Evolutionary conservation across 92 coral and sea anemone species (phyloP).

Genomic region (Umimayanthus kanabou): DNA sequence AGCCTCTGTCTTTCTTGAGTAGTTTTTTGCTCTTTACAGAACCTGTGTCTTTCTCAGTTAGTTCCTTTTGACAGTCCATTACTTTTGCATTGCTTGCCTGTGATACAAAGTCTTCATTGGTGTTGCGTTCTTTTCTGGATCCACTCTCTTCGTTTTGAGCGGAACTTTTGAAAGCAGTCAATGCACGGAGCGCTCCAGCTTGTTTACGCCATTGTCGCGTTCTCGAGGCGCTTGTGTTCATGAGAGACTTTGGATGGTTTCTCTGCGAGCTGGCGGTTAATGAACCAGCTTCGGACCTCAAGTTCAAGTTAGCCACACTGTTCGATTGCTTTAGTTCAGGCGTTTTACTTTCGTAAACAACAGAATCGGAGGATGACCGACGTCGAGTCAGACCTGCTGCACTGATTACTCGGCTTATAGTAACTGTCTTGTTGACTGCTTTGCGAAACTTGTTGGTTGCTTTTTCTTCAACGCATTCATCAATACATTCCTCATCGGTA

Average conservation of each 20-base stretch:
- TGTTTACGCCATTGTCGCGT: slow-evolving; percentile 34
- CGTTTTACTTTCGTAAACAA: not conserved
- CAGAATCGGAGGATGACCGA: slow-evolving; percentile 5
- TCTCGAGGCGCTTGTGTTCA: slow-evolving; percentile 22
- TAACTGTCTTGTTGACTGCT: slow-evolving; percentile 62
- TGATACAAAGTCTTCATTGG: not conserved
- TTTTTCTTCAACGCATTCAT: not conserved
- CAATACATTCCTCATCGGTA: slow-evolving; percentile 3
- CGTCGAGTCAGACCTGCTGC: not conserved
- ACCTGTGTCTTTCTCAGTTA: not conserved
- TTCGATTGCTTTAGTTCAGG: not conserved
- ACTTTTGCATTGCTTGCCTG: not conserved
- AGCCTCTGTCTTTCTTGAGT: too few species aligned
- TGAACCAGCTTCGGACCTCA: not conserved
- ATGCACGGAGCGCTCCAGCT: not conserved
- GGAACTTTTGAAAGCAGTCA: not conserved
- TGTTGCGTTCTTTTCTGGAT: not conserved
- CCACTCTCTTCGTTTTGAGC: not conserved
- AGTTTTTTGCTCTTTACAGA: not conserved
- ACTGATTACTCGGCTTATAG: slow-evolving; percentile 52
- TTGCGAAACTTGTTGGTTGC: slow-evolving; percentile 47
- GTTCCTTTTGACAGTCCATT: not conserved
- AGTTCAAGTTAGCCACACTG: not conserved
- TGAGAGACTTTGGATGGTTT: slow-evolving; percentile 3
- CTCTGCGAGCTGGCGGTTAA: not conserved